A percentile compares a stretch with the other conserved stretches of the same genome.
Evolutionary conservation across 2,113 vertebrate genomes (phyloP).

Genomic region (Myrmophylax atrothorax): DNA sequence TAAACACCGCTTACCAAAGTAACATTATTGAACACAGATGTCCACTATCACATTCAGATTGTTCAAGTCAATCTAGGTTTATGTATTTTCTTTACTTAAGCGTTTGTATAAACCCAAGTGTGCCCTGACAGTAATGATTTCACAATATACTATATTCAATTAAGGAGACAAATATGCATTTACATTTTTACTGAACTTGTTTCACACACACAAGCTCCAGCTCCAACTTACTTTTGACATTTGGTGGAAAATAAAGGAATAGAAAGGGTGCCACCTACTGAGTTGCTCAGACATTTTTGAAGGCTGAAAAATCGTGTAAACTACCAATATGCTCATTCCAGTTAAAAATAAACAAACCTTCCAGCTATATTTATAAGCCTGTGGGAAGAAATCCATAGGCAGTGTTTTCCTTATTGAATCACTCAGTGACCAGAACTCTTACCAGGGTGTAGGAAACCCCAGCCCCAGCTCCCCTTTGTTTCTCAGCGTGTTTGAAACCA

Average conservation of each 20-base stretch:
- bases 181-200: constrained; percentile 66
- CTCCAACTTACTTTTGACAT: neutral
- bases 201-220: neutral
- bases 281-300: constrained; percentile 23
- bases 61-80: constrained; percentile 74
- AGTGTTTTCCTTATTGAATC: neutral
- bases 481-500: neutral
- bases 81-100: constrained; percentile 75
- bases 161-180: constrained; percentile 71
- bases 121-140: constrained; percentile 79
- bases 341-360: neutral
- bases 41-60: constrained; percentile 77
- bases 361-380: neutral
- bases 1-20: constrained; percentile 80
- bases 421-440: neutral
- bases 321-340: neutral
- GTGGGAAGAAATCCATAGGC: neutral
- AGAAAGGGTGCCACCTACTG: constrained; percentile 74
- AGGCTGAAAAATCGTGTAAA: neutral
- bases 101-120: constrained; percentile 68
- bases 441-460: neutral
- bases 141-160: constrained; percentile 77
- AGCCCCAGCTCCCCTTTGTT: neutral
- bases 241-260: constrained; percentile 43
- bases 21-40: constrained; percentile 80